Evolutionary conservation across 1,140 invertebrate species (phyloP), one percentile per base, ranked within the genome.

Genomic region (Drosophila rufa): DNA sequence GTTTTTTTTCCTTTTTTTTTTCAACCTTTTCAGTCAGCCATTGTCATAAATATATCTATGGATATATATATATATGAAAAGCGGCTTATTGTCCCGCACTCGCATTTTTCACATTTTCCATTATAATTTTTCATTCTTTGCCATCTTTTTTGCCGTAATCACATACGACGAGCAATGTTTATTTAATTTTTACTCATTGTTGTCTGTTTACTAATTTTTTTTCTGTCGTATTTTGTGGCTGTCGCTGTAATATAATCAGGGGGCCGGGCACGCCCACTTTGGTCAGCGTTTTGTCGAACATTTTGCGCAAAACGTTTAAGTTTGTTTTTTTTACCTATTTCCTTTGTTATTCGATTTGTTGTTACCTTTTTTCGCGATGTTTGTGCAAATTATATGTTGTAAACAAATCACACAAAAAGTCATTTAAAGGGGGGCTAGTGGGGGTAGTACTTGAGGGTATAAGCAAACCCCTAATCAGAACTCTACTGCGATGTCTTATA

Each of bases 281-380:
- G 56, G 56, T 47, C 69, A 76, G 68, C 70, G 83, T 81, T 83
- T 86, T 86, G 82, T 84, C 59, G 46, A 79, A 75, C 75, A 85
- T 80, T 82, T 84, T 84, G 81, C 69, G 51, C 77, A 71, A 73
- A 84, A 69, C 82, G 74, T 77, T 77, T 65, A 51, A 66, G 33
- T 80, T 74, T 80, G 53, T 61, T 73, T 61, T 73, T 14, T 62
- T 8, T 57, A 33, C 33, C 27, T 46, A 65, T 65, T 61, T 51
- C 48, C 48, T 73, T 43, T 73, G 45, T 71, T 50, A 40, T 68
- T 68, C 36, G 25, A 68, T 66, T 67, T 50, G 38, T 50, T 71
- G n/a, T 48, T 47, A 38, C 53, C 53, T 43, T 71, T 58, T 73
- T 25, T 42, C 14, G 64, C 65, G 12, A 56, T 55, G 64, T 69